Percentiles rank a stretch among this genome's conserved stretches.
Conservation (phyloP, 2,797 vertebrate genomes). For the Coregonus ussuriensis region DNA sequence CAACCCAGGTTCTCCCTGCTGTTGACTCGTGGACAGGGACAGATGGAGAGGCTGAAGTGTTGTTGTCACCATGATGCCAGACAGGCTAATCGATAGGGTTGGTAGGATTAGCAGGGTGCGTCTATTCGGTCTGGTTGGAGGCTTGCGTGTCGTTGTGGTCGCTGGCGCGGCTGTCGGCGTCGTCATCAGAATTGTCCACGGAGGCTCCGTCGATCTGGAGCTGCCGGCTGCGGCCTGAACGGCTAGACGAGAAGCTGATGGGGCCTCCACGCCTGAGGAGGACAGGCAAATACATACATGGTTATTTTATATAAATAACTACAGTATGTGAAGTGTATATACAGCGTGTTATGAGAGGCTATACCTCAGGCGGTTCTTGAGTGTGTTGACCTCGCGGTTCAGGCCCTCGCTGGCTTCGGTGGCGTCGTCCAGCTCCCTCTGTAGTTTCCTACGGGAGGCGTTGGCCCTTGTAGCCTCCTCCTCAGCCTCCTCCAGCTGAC, state of each 20-base stretch:
- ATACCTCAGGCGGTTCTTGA: constrained; percentile 94
- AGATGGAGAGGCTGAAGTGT: constrained; percentile 19
- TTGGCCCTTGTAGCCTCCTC: constrained; percentile 95
- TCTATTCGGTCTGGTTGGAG: constrained; percentile 81
- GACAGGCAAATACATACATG: constrained; percentile 18
- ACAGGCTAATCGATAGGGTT: constrained; percentile 17
- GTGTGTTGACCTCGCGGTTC: constrained; percentile 91
- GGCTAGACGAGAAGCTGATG: constrained; percentile 87
- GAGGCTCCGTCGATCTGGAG: constrained; percentile 92
- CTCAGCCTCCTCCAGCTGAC: constrained; percentile 95
- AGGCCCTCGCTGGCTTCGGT: constrained; percentile 91
- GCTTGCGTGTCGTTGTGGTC: constrained; percentile 87
- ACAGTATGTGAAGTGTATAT: neutral
- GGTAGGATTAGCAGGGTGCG: neutral
- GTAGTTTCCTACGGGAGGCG: constrained; percentile 92
- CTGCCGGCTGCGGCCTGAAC: constrained; percentile 89
- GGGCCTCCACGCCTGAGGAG: constrained; percentile 84
- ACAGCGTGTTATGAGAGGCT: neutral
- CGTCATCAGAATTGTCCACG: constrained; percentile 90
- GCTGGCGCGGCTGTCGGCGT: constrained; percentile 87
- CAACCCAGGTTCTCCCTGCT: neutral
- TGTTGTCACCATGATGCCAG: constrained; percentile 56
- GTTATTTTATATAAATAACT: neutral
- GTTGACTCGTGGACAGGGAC: neutral
- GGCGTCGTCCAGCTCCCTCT: constrained; percentile 94